Evolutionary conservation across 92 coral and sea anemone genomes (phyloP), one percentile per base, ranked within the genome.

Genomic region (Heteractis magnifica): DNA sequence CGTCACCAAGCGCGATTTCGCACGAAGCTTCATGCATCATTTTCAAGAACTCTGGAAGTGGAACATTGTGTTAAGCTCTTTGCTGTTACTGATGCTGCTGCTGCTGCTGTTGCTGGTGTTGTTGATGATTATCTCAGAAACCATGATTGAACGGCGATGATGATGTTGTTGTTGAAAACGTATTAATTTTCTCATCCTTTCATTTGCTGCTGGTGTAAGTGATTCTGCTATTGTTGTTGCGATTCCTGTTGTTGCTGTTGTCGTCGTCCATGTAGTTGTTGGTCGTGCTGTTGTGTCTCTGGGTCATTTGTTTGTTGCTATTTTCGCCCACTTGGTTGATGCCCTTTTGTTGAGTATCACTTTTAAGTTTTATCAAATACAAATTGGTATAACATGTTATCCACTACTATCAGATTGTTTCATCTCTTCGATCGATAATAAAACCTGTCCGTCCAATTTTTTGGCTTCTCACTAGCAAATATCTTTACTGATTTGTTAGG

Each of bases 401-500:
- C 12, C 44, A 34, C 44, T 34, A 34, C 44, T 34, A 34, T 34
- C 44, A 34, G 44, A 34, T 34, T 34, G 44, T 34, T 26, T 68
- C 23, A n/a, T 68, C 41, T 10, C 15, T 26, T 68, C 75, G 15
- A n/a, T 23, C 84, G 56, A 81, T 81, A 81, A 68, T 81, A 81
- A 23, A 81, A 81, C 15, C 84, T 68, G 34, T 81, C 77, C 3
- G 59, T 81, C 49, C 3, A 8, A 58, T 81, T 70, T 6, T 8
- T 59, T 6, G 84, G 84, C 34, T 81, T 11, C 21, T 68, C 65
- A 52, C 49, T 84, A 72, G 75, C 59, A 60, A 41, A 23, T 18
- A 84, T 51, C 49, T 64, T 49, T 3, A 77, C 64, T 18, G 87
- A 76, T 23, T 65, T 84, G 55, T 59, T 53, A 18, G 87, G 82